Conservation (phyloP, 2,797 vertebrate genomes). For the Mastacembelus armatus region DNA sequence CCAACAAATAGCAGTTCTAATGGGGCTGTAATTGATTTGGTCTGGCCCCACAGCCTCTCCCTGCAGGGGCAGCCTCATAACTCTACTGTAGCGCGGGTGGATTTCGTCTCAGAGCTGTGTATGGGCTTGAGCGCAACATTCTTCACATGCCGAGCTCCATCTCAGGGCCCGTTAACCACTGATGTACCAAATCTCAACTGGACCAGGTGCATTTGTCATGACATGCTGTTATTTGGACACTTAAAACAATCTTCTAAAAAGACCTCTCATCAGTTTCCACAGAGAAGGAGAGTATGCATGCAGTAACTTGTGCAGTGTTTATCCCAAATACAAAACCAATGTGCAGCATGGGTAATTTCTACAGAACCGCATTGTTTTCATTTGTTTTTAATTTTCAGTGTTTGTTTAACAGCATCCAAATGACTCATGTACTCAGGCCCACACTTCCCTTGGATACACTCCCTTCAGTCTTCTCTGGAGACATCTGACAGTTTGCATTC, state of each 20-base stretch:
- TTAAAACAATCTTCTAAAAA: background rate
- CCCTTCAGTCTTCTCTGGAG: background rate
- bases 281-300: too few relatives aligned
- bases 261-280: background rate
- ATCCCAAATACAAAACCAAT: background rate
- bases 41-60: constrained; percentile 28
- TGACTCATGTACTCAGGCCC: constrained; percentile 17
- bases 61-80: constrained; percentile 57
- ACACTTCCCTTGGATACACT: constrained; percentile 10
- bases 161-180: constrained; percentile 60
- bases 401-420: constrained; percentile 38
- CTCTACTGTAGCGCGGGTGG: constrained; percentile 48
- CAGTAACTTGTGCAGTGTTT: too few relatives aligned
- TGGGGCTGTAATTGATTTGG: constrained; percentile 42
- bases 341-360: background rate
- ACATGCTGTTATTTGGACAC: constrained; percentile 13
- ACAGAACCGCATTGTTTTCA: too few relatives aligned
- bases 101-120: constrained; percentile 62
- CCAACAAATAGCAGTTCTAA: constrained; percentile 15
- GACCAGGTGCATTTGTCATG: constrained; percentile 12
- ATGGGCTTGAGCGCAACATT: constrained; percentile 77
- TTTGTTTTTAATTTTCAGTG: too few relatives aligned
- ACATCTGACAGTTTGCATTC: constrained; percentile 19
- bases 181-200: constrained; percentile 27
- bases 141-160: constrained; percentile 74